Percentiles rank a stretch among this genome's conserved stretches.
These are phyloP conservation scores for Nycticryphes semicollaris DNA, from an alignment of 2,113 vertebrate species.

Conservation along the genomic window DNA sequence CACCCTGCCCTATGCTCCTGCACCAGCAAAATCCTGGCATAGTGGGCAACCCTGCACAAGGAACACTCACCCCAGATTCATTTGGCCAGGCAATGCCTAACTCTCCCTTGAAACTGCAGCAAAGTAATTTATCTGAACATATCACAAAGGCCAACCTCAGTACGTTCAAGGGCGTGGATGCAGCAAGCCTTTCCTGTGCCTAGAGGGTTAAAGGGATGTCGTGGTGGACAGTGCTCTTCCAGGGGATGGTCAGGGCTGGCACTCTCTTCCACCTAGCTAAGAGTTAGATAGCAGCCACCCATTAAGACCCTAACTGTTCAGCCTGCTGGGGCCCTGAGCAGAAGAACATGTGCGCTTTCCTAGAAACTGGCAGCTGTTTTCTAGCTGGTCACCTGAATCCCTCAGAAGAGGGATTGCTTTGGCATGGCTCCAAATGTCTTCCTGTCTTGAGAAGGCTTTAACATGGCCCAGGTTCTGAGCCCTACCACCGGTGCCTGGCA, in stretches of 20 bases:
- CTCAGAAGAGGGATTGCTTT: neutral
- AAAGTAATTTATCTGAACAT: neutral
- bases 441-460: neutral
- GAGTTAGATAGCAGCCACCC: neutral
- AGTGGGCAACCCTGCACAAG: neutral
- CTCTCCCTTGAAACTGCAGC: neutral
- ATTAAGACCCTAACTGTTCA: neutral
- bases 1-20: neutral
- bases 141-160: rapidly evolving
- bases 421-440: neutral
- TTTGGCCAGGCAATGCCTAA: neutral
- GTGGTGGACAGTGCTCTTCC: neutral
- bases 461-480: neutral
- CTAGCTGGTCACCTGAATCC: neutral
- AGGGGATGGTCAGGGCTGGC: rapidly evolving
- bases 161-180: neutral
- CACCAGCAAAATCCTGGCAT: neutral
- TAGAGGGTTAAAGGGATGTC: neutral
- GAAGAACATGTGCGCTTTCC: neutral
- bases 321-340: neutral
- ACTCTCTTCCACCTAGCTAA: neutral
- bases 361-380: neutral
- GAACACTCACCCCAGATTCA: neutral
- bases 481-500: too few relatives aligned
- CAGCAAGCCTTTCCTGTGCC: neutral